Conservation (phyloP, 2,113 vertebrate genomes). For the Etheostoma spectabile region DNA sequence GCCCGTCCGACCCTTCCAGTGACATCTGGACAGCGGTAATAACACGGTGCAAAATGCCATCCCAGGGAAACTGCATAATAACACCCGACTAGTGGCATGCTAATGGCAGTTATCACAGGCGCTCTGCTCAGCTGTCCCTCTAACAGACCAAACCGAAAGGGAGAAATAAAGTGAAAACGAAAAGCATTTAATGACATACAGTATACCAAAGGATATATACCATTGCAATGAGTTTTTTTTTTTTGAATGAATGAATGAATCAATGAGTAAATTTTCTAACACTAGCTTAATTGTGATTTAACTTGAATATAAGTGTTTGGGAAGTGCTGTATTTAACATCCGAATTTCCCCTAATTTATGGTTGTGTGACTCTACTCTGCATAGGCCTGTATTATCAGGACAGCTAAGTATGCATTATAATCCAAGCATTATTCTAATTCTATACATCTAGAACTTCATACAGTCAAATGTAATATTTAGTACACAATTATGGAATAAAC, state of each 20-base stretch:
- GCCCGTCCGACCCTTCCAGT: conserved; percentile 61
- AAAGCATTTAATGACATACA: conserved; percentile 26
- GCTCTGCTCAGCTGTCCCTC: conserved; percentile 68
- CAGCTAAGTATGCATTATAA: too few species aligned
- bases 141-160: conserved; percentile 37
- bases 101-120: conserved; percentile 83
- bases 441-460: not conserved
- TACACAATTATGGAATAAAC: not conserved
- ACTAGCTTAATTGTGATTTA: conserved; percentile 3
- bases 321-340: not conserved
- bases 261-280: not conserved
- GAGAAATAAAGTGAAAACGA: conserved; percentile 44
- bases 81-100: conserved; percentile 80
- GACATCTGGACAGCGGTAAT: conserved; percentile 85
- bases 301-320: not conserved
- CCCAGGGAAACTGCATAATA: conserved; percentile 82
- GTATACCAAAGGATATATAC: not conserved
- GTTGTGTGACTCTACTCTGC: not conserved
- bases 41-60: conserved; percentile 82
- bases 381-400: not conserved
- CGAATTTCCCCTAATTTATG: not conserved
- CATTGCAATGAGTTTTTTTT: not conserved
- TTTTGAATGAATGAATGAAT: not conserved
- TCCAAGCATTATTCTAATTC: not conserved
- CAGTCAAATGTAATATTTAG: not conserved